Base-by-base conservation (phyloP, 30 jellyfish, hydroid and myxozoan genomes). In the Sanderia malayensis region DNA sequence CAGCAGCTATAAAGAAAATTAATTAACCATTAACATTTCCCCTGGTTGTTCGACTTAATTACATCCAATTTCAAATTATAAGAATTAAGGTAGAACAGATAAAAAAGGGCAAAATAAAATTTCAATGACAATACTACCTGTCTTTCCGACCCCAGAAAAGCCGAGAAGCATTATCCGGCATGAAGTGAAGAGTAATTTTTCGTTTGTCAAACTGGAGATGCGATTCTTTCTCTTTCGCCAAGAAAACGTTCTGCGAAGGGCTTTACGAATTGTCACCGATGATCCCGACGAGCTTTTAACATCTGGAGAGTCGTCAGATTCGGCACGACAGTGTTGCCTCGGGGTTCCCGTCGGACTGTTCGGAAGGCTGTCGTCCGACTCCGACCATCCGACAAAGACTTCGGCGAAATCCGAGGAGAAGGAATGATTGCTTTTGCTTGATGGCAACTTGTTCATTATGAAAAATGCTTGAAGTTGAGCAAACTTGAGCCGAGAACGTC, bases 1-100 rank as follows among this genome's bases (percentile, higher is more conserved):
- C 86, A 0, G 86, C 86, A 33, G 86, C 86, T 74, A 26, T 1
- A 33, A 58, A 18, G 17, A 18, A 27, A 66, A 6, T 4, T 6
- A 37, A 37, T 37, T 4, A 37, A 37, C 6, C 13, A 37, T 6
- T n/a, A n/a, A n/a, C n/a, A n/a, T n/a, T n/a, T n/a, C n/a, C n/a
- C n/a, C n/a, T n/a, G n/a, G n/a, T n/a, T n/a, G n/a, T n/a, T n/a
- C n/a, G n/a, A n/a, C n/a, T n/a, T n/a, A n/a, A n/a, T n/a, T n/a
- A n/a, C n/a, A n/a, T n/a, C n/a, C n/a, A n/a, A n/a, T n/a, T n/a
- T n/a, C n/a, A n/a, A n/a, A n/a, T n/a, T n/a, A n/a, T n/a, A n/a
- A n/a, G n/a, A n/a, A n/a, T n/a, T n/a, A n/a, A n/a, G n/a, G n/a
- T n/a, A n/a, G n/a, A n/a, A n/a, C n/a, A n/a, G n/a, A n/a, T n/a